Base-by-base conservation (phyloP, 2,113 vertebrate genomes). In the Erythrolamprus reginae region DNA sequence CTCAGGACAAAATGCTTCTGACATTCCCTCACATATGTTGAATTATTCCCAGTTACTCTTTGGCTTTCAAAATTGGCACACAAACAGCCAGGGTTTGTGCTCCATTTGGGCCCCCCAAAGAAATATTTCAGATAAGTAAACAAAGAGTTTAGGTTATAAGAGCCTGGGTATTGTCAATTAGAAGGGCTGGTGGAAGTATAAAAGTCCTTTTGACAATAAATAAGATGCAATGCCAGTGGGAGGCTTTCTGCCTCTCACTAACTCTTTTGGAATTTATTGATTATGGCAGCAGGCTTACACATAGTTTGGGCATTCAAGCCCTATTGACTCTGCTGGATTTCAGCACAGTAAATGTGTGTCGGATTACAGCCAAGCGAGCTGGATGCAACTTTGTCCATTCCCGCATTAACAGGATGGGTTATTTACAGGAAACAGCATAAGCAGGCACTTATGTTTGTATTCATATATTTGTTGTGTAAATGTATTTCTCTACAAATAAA, bases 31-130 rank as follows among this genome's bases (percentile, higher is more conserved):
- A 93, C 93, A 92, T 82, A 89, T 90, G 92, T 24, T 92, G 52
- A 92, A 87, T 94, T 88, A 92, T 77, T 93, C 9, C 9, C 24
- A 89, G 51, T 89, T 89, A 93, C 90, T 91, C 90, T 91, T 89
- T 95, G 94, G 90, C 91, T 95, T 91, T 95, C 89, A 61, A 85
- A 94, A 93, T 3, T 93, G 93, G 91, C 89, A 91, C 94, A 92
- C 56, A 91, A 90, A 89, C 88, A 95, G 90, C 88, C 1, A 88
- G 56, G 86, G 61, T 42, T 88, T 89, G 70, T 70, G n/a, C 19
- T 95, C 82, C 83, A 70, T 94, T 42, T 85, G 90, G 15, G 88
- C 90, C 33, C 28, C 28, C 45, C 89, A 92, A 93, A 93, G 92
- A 94, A 89, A 90, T 52, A 61, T 92, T 93, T 92, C 24, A 28